Evolutionary conservation across 1,140 invertebrate species (phyloP).

Genomic region (Oryctes rhinoceros): DNA sequence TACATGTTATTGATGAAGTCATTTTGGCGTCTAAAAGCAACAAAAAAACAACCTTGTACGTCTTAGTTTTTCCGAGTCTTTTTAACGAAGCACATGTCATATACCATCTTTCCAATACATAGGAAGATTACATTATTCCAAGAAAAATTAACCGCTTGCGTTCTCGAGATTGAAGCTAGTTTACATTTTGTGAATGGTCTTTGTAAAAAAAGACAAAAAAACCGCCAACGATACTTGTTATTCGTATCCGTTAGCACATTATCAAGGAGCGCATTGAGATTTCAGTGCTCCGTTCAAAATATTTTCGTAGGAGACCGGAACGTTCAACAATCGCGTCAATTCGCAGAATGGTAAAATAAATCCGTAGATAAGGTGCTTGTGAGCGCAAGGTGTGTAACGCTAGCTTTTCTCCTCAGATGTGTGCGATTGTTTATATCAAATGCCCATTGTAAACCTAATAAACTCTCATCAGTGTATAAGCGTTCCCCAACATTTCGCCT

Average conservation of each 20-base stretch:
- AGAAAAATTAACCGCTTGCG: no score
- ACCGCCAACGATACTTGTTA: not conserved
- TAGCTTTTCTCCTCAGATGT: not conserved
- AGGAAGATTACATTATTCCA: no score
- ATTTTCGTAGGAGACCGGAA: not conserved
- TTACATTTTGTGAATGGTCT: no score
- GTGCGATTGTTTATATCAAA: not conserved
- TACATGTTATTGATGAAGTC: no score
- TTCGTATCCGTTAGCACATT: not conserved
- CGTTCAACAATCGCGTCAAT: not conserved
- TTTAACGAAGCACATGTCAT: no score
- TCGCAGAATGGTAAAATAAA: conserved; percentile 10
- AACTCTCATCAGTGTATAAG: not conserved
- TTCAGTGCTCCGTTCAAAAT: not conserved
- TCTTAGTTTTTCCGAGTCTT: no score
- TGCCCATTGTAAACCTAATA: conserved; percentile 23
- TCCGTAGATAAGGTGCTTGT: conserved; percentile 20
- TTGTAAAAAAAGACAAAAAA: no score
- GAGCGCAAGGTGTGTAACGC: not conserved
- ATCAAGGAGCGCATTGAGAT: not conserved
- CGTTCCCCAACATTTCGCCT: not conserved
- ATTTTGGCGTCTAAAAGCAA: no score
- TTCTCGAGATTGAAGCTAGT: no score
- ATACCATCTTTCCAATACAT: no score
- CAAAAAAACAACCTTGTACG: no score